A percentile compares a stretch with the other conserved stretches of the same genome.
Evolutionary conservation across 2,113 vertebrate genomes (phyloP).

Genomic region (Ciconia stormi): DNA sequence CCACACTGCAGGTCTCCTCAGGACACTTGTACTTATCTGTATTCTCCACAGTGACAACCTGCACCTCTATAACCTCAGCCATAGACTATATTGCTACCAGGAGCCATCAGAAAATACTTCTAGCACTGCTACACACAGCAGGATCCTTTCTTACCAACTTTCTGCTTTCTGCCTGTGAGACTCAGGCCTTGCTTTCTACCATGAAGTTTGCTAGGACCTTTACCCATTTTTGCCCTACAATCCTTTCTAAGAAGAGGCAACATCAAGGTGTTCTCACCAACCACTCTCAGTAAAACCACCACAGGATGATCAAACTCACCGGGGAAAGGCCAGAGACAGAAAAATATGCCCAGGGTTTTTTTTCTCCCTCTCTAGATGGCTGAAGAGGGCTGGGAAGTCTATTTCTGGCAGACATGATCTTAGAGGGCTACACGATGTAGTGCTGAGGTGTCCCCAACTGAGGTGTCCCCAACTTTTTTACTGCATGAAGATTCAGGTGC

Average conservation of each 20-base stretch:
- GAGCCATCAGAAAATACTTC: neutral
- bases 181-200: neutral
- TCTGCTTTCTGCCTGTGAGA: neutral
- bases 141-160: neutral
- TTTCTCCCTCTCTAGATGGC: neutral
- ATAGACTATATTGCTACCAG: fast-evolving
- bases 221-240: neutral
- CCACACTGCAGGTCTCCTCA: neutral
- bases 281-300: neutral
- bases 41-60: neutral
- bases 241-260: neutral
- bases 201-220: neutral
- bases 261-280: neutral
- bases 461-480: neutral
- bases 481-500: neutral
- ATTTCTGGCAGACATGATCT: fast-evolving
- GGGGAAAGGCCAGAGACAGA: neutral
- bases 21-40: neutral
- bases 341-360: fast-evolving
- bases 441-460: neutral
- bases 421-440: neutral
- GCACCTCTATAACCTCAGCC: neutral
- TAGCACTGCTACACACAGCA: neutral
- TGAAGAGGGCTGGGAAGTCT: neutral
- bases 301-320: fast-evolving